These are phyloP conservation scores for Podargus strigoides DNA, from an alignment of 2,797 vertebrate genomes.

Conservation along the genomic window DNA sequence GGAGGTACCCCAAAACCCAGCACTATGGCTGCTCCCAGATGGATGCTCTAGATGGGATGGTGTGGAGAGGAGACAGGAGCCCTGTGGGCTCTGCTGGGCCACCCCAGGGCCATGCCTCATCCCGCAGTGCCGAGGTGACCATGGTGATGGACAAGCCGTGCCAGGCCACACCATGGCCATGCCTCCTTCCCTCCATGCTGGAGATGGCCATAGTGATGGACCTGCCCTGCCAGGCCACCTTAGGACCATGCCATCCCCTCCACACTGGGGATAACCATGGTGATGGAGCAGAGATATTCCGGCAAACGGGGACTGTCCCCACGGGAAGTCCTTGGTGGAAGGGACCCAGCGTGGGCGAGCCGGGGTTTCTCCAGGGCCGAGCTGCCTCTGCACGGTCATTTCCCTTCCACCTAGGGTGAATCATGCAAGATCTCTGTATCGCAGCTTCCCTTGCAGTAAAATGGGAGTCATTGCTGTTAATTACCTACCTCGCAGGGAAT, in stretches of 20 bases:
- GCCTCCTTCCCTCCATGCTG: too few species aligned
- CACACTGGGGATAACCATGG: neutral
- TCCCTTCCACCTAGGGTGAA: neutral
- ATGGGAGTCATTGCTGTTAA: constrained; percentile 54
- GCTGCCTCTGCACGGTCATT: neutral
- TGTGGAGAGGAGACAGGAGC: neutral
- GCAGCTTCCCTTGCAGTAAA: neutral
- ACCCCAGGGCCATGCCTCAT: neutral
- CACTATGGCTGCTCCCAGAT: neutral
- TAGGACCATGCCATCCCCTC: neutral
- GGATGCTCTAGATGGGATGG: neutral
- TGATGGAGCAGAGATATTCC: neutral
- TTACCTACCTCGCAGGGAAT: constrained; percentile 31
- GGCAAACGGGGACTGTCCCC: neutral
- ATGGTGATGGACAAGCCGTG: neutral
- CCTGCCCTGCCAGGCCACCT: neutral
- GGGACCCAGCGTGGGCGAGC: neutral
- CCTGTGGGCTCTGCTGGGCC: neutral
- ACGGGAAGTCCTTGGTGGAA: neutral
- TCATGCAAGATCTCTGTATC: neutral
- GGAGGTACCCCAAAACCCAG: neutral
- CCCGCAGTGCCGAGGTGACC: neutral
- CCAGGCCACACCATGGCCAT: neutral
- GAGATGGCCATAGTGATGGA: neutral
- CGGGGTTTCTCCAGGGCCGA: neutral